phyloP scores from a whole-genome alignment of 2,888 invertebrate genomes.

The Halocaridina rubra region DNA sequence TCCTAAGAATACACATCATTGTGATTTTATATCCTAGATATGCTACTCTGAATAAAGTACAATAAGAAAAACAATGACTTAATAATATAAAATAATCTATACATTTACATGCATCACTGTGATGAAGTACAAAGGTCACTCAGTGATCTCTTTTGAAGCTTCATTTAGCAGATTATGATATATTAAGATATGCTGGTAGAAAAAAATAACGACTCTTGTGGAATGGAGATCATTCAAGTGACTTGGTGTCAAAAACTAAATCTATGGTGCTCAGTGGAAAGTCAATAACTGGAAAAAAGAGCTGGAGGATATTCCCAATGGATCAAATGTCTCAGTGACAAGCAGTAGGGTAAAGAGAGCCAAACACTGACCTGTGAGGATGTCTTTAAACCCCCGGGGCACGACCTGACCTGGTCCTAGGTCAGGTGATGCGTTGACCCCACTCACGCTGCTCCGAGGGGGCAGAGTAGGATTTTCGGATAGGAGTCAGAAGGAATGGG shows the following conservation, averaged over 20 bases:
- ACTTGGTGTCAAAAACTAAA: not conserved
- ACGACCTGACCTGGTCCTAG: constrained; percentile 53
- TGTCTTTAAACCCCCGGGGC: constrained; percentile 43
- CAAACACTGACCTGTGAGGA: constrained; percentile 50
- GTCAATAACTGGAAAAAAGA: not conserved
- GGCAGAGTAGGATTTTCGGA: not conserved
- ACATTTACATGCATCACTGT: too few species aligned
- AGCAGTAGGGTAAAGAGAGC: not conserved
- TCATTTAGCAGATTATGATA: too few species aligned
- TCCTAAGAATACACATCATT: too few species aligned
- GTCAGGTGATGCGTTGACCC: constrained; percentile 27
- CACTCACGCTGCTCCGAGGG: constrained; percentile 28
- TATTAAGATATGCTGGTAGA: too few species aligned
- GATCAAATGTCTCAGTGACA: too few species aligned
- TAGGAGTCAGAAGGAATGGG: not conserved
- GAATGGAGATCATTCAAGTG: not conserved
- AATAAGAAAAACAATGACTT: too few species aligned
- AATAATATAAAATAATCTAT: too few species aligned
- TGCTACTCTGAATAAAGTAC: too few species aligned
- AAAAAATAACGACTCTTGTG: too few species aligned
- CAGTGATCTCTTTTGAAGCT: too few species aligned
- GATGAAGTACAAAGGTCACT: too few species aligned
- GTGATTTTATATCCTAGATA: too few species aligned
- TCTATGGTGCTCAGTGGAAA: not conserved
- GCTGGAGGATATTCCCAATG: not conserved